Evolutionary conservation across 2,113 vertebrate genomes (phyloP).

Genomic region (Arvicanthis niloticus): DNA sequence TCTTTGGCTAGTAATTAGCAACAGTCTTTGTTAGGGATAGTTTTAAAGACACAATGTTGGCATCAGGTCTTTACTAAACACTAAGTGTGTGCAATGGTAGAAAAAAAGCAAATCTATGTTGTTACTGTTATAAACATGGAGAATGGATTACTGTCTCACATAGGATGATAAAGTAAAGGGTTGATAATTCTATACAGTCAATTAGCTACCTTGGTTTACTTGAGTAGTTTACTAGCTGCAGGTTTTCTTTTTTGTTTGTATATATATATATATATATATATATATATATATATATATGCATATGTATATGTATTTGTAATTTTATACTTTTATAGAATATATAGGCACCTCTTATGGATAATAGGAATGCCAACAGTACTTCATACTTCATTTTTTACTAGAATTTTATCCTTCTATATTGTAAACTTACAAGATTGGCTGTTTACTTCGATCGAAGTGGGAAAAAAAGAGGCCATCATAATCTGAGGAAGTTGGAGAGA

Average conservation of each 20-base stretch:
- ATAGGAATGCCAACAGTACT: background rate
- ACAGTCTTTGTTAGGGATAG: background rate
- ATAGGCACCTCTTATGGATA: background rate
- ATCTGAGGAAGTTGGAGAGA: background rate
- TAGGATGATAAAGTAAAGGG: background rate
- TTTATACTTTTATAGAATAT: constrained; percentile 8
- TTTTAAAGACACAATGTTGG: background rate
- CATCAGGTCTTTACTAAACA: background rate
- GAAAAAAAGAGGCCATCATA: background rate
- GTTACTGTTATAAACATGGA: background rate
- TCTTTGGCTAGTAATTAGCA: background rate
- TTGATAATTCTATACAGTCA: background rate
- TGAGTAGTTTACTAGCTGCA: background rate
- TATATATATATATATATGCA: no score
- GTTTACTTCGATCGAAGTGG: constrained; percentile 26
- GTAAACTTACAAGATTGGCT: constrained; percentile 37
- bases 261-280: background rate
- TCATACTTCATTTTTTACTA: constrained; percentile 41
- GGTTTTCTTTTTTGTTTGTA: background rate
- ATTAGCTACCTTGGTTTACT: background rate
- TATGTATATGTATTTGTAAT: background rate
- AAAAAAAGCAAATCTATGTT: background rate
- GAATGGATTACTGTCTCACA: background rate
- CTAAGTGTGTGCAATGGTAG: background rate
- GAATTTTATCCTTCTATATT: background rate